Conservation (phyloP, 2,113 vertebrate genomes). For the Struthidea cinerea region DNA sequence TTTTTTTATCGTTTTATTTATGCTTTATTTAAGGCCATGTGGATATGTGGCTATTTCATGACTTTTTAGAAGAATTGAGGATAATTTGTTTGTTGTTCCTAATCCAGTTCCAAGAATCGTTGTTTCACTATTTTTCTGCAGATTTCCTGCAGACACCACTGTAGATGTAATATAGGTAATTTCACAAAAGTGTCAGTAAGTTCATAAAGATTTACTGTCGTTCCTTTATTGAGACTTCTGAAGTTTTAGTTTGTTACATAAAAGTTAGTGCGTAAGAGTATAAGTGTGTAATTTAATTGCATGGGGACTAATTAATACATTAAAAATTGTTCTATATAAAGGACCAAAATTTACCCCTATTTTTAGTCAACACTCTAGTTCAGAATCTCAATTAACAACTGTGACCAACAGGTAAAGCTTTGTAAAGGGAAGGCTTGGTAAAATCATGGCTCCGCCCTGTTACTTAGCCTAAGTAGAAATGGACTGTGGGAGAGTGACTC, state of each 20-base stretch:
- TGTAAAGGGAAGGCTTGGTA: too few species aligned
- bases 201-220: neutral
- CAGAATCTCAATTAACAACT: neutral
- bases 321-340: neutral
- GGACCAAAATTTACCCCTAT: neutral
- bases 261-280: neutral
- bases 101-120: neutral
- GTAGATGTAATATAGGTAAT: neutral
- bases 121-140: neutral
- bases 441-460: too few species aligned
- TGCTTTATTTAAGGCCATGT: neutral
- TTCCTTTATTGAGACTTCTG: neutral
- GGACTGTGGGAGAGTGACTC: too few species aligned
- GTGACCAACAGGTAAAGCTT: too few species aligned
- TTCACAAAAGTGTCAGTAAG: neutral
- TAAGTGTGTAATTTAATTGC: neutral
- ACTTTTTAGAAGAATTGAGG: neutral
- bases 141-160: neutral
- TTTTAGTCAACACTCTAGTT: neutral
- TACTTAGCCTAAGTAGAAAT: too few species aligned
- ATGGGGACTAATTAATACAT: neutral
- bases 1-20: neutral
- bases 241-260: neutral
- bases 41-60: neutral
- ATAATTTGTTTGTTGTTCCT: neutral